These are phyloP conservation scores for Troilus luridus DNA, from an alignment of 2,888 invertebrate genomes.

Conservation along the genomic window DNA sequence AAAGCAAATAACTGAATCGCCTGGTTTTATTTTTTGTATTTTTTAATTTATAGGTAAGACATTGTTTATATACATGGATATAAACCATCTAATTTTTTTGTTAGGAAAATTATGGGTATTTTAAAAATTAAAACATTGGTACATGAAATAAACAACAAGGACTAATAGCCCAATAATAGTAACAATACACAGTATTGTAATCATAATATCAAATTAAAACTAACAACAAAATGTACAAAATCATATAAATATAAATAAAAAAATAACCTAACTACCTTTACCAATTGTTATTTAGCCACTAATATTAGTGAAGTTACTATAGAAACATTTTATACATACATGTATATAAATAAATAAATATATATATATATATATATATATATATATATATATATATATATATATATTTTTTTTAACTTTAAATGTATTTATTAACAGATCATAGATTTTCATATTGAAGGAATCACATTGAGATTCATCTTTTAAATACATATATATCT, in stretches of 20 bases:
- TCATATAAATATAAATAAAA: conserved; percentile 53
- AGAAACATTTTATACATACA: conserved; percentile 29
- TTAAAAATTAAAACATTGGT: conserved; percentile 55
- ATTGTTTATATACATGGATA: conserved; percentile 55
- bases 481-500: conserved; percentile 33
- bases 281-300: conserved; percentile 52
- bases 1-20: conserved; percentile 9
- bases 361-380: too few relatives aligned
- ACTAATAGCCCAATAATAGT: conserved; percentile 54
- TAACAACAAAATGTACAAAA: conserved; percentile 49
- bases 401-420: conserved; percentile 20
- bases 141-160: conserved; percentile 51
- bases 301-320: conserved; percentile 54
- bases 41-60: conserved; percentile 7
- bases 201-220: conserved; percentile 50
- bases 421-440: conserved; percentile 19
- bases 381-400: too few relatives aligned
- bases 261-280: conserved; percentile 56
- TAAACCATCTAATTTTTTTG: conserved; percentile 34
- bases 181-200: conserved; percentile 57
- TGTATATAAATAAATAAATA: not conserved
- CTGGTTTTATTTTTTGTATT: not conserved
- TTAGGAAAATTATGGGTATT: conserved; percentile 44
- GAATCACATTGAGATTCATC: conserved; percentile 34
- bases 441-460: conserved; percentile 11